Evolutionary conservation across 1,140 invertebrate species (phyloP).

Genomic region (Antheraea mylitta): DNA sequence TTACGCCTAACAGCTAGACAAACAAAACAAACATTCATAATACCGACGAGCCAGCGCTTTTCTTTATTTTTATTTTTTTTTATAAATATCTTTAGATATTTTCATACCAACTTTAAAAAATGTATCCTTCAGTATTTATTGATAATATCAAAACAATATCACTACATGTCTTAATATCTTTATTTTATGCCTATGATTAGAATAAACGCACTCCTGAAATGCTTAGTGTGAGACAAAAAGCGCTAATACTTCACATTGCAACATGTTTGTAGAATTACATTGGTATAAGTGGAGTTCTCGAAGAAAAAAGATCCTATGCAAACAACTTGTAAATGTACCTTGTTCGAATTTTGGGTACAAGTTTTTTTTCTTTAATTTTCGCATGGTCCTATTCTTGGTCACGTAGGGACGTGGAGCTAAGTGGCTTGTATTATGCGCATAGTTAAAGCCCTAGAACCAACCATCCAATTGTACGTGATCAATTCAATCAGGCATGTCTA

Average conservation of each 20-base stretch:
- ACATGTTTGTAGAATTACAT: no score
- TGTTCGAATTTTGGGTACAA: background rate
- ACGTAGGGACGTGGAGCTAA: slow-evolving; percentile 6
- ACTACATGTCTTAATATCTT: background rate
- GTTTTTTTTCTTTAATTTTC: background rate
- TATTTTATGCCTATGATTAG: no score
- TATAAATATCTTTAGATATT: no score
- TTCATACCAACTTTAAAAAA: no score
- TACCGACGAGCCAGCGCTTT: no score
- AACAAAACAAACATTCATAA: background rate
- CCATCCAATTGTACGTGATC: slow-evolving; percentile 1
- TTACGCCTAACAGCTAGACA: background rate
- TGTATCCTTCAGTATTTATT: no score
- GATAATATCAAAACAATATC: no score
- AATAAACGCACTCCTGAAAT: background rate
- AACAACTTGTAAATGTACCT: background rate
- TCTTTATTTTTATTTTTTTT: no score
- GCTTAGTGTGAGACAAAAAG: no score
- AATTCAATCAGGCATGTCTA: slow-evolving; percentile 13
- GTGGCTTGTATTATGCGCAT: background rate
- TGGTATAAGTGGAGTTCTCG: background rate
- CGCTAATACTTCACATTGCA: background rate
- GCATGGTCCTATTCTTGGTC: slow-evolving; percentile 8
- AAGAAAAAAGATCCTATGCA: background rate
- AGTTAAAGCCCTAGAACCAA: background rate